Base-by-base conservation (phyloP, 2,888 invertebrate genomes). In the Rhyacophila evoluta region DNA sequence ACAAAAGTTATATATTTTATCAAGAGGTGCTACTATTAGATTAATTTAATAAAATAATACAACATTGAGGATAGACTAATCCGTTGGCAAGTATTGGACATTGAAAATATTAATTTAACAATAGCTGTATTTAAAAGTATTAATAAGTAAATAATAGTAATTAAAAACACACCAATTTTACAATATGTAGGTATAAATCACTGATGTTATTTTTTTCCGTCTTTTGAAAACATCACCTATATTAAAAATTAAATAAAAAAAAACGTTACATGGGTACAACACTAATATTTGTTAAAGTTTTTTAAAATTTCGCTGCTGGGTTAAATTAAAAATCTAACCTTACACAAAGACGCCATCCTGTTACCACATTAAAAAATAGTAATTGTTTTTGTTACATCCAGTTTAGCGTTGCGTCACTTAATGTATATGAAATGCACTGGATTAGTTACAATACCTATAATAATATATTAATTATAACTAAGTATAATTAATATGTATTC, bases 391-490 rank as follows among this genome's bases (percentile, higher is more conserved):
- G 15, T 55, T 55, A 55, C 2, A 19, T 55, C 55, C 55, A 55
- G 55, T 55, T 55, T 55, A 55, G 55, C 55, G 55, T 55, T 55
- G 55, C 19, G 55, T 55, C 55, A 55, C 55, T 55, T 55, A 55
- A 55, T 55, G 25, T 55, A 25, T 55, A 55, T 55, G 55, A 55
- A 55, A 55, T 55, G 55, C 55, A 55, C 55, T 55, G 55, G 55
- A 55, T 25, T 55, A 19, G 55, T 25, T 55, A 8, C 19, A 55
- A 55, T 55, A 55, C 19, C 15, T 19, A 4, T 19, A 19, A 19
- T 55, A 55, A 19, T 55, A 19, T 55, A 25, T 55, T 25, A 55
- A 55, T 55, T 55, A 55, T 55, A 5, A 55, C 55, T 55, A 55
- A 19, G 55, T 25, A 55, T 55, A 55, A 55, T 55, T 55, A 55